Evolutionary conservation across 2,888 invertebrate genomes (phyloP), one percentile per base, ranked within the genome.

Genomic region (Calephelis perditalis): DNA sequence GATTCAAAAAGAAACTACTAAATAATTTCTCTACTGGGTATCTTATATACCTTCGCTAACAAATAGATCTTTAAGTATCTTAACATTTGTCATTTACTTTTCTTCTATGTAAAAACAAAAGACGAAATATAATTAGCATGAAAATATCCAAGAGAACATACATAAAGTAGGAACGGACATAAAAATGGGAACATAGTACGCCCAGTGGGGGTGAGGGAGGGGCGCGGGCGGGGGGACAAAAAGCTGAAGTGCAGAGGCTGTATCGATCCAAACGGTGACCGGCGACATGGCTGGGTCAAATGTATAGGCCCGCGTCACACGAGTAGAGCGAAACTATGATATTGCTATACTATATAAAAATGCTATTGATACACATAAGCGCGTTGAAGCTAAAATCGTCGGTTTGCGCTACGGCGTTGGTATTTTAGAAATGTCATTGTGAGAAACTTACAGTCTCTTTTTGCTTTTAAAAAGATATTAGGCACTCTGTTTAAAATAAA

Each of bases 181-280:
- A 85, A 85, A 85, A 85, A 83, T 79, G 78, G 82, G 77, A 79
- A 77, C 79, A 77, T 78, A 76, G 74, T 74, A 75, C 73, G 77
- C 76, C 69, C 70, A 67, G 66, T 69, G 70, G 70, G 26, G 67
- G 65, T 65, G 67, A 64, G 71, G 26, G 72, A 68, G 68, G 57
- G 62, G 49, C 64, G 58, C 56, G 40, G 65, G 68, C 59, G 59
- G 70, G 68, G 68, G 63, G 68, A 81, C 77, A 79, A 83, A 85
- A 85, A 84, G 84, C 86, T 85, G 82, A 86, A 86, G 86, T 85
- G 87, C 86, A 85, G 88, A 89, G 84, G 89, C 89, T 89, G 88
- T 88, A 89, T 89, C 86, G 89, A 89, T 87, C 85, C 81, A 77
- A 76, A 77, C 75, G 78, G 78, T 78, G 82, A 83, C 83, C 75